Evolutionary conservation across 2,113 vertebrate species (phyloP), one percentile per base, ranked within the genome.

Genomic region (Percina caprodes): DNA sequence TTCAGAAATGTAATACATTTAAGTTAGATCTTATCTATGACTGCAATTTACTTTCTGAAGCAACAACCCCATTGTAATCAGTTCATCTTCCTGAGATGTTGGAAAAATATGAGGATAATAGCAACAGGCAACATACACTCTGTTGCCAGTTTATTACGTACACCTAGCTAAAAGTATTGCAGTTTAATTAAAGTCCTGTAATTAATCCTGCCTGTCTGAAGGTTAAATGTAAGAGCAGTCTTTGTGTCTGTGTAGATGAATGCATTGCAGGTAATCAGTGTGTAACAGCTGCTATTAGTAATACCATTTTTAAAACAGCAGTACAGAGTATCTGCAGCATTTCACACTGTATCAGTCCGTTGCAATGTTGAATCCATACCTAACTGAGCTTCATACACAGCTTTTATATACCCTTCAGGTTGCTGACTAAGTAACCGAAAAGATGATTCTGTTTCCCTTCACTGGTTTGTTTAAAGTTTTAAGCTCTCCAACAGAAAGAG

Each of bases 371-470:
- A 13, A 42, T 72, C 14, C 30, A 60, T 58, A 39, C 49, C 9
- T 19, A 54, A 33, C 23, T 19, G 13, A 60, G 52, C 24, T 46
- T 39, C 12, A 61, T 66, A 42, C 10, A 9, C 10, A 42, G 54
- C 11, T 48, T 6, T n/a, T n/a, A 18, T 35, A 16, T 23, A 33
- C n/a, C 30, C 56, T 66, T 24, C 7, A 21, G 23, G 19, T 11
- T 69, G 55, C 51, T 61, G 51, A 70, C 55, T 65, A 68, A 58
- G 48, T 69, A 69, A 58, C 52, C 0, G 10, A 66, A 60, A 66
- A 86, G 70, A 84, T 69, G 55, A 81, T 46, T 52, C 39, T 61
- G 65, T 79, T 65, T 75, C 65, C 54, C 66, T 70, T 79, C 69
- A 83, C 21, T 71, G 30, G 61, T 46, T 49, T 13, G 1, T 21